Evolutionary conservation across 2,797 vertebrate species (phyloP).

Genomic region (Protonibea diacanthus): DNA sequence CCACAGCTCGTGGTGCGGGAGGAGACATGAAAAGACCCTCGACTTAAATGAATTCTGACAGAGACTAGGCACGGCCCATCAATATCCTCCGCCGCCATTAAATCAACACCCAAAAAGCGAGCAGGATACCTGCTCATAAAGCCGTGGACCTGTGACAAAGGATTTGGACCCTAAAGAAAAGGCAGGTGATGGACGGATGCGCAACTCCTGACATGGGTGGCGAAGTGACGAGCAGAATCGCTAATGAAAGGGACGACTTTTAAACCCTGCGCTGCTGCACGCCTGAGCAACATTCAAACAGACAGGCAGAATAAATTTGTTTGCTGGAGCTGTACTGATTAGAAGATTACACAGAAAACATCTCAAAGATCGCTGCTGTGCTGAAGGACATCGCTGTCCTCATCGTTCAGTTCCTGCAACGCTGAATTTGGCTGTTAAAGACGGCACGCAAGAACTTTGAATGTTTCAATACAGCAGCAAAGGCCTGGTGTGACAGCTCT

Average conservation of each 20-base stretch:
- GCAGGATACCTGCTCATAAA: constrained; percentile 58
- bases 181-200: constrained; percentile 51
- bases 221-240: constrained; percentile 48
- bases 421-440: constrained; percentile 8
- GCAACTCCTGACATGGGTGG: constrained; percentile 31
- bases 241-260: constrained; percentile 57
- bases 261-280: constrained; percentile 16
- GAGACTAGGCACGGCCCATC: constrained; percentile 64
- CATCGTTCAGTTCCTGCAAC: constrained; percentile 33
- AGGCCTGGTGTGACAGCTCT: constrained; percentile 12
- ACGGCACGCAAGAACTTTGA: constrained; percentile 23
- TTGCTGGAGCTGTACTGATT: constrained; percentile 51
- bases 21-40: constrained; percentile 61
- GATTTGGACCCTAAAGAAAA: constrained; percentile 50
- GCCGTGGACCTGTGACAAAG: constrained; percentile 46
- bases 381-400: constrained; percentile 53
- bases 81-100: constrained; percentile 64
- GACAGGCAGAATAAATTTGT: constrained; percentile 17
- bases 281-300: constrained; percentile 32
- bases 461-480: constrained; percentile 33
- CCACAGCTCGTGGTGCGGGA: constrained; percentile 51
- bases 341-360: constrained; percentile 63
- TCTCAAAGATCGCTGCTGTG: constrained; percentile 39
- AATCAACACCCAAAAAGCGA: constrained; percentile 65
- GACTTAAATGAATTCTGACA: constrained; percentile 75